Percentiles rank a stretch among this genome's conserved stretches.
These are phyloP conservation scores for Cryptus viduatorius DNA, from an alignment of 2,888 invertebrate genomes.

Conservation along the genomic window DNA sequence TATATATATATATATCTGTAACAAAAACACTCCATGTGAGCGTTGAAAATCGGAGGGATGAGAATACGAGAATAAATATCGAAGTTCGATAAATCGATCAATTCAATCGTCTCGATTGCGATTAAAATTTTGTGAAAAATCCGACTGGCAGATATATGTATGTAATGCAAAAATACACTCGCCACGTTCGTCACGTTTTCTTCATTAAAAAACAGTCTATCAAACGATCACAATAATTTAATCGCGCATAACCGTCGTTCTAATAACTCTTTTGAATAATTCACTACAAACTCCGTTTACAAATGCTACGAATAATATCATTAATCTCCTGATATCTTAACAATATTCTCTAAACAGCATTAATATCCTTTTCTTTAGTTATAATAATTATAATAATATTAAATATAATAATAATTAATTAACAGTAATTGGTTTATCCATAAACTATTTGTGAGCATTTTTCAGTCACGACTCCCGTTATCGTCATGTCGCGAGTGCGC, in stretches of 20 bases:
- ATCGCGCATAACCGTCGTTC: constrained; percentile 24
- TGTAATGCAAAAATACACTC: constrained; percentile 43
- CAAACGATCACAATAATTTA: constrained; percentile 46
- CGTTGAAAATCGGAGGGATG: background rate
- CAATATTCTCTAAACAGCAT: constrained; percentile 43
- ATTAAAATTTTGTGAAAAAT: constrained; percentile 1
- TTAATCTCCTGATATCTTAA: background rate
- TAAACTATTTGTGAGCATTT: constrained; percentile 65
- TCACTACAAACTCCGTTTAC: constrained; percentile 9
- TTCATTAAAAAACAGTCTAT: constrained; percentile 62
- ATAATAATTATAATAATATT: constrained; percentile 1
- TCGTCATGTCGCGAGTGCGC: background rate
- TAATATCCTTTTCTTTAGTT: constrained; percentile 14
- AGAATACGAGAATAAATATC: background rate
- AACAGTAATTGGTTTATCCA: constrained; percentile 38
- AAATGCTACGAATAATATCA: constrained; percentile 17
- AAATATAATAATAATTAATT: constrained; percentile 3
- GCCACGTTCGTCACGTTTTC: constrained; percentile 31
- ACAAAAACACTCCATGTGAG: background rate
- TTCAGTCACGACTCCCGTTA: constrained; percentile 62
- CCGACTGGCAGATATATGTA: constrained; percentile 41
- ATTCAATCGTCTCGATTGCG: background rate
- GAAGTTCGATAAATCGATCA: background rate
- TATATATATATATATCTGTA: background rate
- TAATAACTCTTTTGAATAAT: constrained; percentile 10